These are phyloP conservation scores for Microtus richardsoni DNA, from an alignment of 2,113 vertebrate genomes.

Conservation along the genomic window DNA sequence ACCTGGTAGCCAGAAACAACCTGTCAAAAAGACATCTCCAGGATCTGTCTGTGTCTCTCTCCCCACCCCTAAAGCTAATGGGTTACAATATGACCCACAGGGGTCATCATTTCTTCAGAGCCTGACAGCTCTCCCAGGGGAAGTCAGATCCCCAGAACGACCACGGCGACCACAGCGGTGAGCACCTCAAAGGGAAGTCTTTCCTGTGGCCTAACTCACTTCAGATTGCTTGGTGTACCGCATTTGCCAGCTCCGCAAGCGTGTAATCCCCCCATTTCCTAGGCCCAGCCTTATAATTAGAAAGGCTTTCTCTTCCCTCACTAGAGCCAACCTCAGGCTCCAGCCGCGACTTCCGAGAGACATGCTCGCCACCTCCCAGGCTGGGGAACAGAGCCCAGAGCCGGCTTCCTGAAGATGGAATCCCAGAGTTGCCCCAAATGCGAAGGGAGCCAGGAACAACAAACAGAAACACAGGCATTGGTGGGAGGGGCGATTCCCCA, in stretches of 20 bases:
- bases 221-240: conserved; percentile 65
- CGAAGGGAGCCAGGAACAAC: background rate
- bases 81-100: rapidly evolving
- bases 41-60: background rate
- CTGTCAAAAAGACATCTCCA: background rate
- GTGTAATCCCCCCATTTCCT: conserved; percentile 80
- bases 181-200: background rate
- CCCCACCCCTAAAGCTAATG: background rate
- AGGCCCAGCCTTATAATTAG: conserved; percentile 78
- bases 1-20: background rate
- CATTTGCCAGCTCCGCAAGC: conserved; percentile 63
- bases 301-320: conserved; percentile 55
- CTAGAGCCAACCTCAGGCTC: conserved; percentile 82
- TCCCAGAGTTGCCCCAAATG: background rate
- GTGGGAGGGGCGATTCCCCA: background rate
- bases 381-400: conserved; percentile 41
- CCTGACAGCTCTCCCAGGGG: background rate
- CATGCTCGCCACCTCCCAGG: background rate
- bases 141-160: background rate
- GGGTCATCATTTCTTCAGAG: background rate
- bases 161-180: too few relatives aligned
- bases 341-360: conserved; percentile 77
- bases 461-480: background rate
- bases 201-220: conserved; percentile 46
- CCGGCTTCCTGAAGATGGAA: background rate